Evolutionary conservation across 2,797 vertebrate genomes (phyloP).

Genomic region (Cynopterus sphinx): DNA sequence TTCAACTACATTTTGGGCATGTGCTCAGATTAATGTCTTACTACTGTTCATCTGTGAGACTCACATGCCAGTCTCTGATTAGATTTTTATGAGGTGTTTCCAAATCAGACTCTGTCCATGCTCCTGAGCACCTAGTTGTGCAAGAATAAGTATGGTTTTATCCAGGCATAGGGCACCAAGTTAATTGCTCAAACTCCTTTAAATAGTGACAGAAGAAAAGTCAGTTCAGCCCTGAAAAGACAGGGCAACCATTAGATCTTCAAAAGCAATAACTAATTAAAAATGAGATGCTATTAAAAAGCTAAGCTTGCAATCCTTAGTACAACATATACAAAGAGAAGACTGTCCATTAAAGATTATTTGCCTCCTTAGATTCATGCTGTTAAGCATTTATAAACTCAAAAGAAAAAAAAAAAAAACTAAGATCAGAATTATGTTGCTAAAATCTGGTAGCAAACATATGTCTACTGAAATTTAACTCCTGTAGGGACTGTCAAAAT

Average conservation of each 20-base stretch:
- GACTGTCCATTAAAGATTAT: constrained; percentile 77
- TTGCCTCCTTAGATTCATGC: constrained; percentile 69
- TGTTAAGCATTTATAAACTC: constrained; percentile 77
- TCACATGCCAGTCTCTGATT: neutral
- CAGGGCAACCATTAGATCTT: constrained; percentile 16
- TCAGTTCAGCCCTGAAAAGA: constrained; percentile 34
- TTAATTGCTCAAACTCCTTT: constrained; percentile 24
- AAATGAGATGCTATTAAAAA: constrained; percentile 51
- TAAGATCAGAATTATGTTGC: constrained; percentile 67
- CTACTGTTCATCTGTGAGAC: constrained; percentile 5
- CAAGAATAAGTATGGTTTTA: constrained; percentile 26
- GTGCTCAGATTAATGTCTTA: constrained; percentile 50
- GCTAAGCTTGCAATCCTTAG: constrained; percentile 61
- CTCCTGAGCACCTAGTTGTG: constrained; percentile 40
- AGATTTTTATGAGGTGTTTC: constrained; percentile 52
- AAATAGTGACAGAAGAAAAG: constrained; percentile 18
- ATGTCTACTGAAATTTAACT: constrained; percentile 51
- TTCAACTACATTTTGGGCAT: constrained; percentile 35
- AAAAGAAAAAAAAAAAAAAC: constrained; percentile 62
- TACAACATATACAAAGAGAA: constrained; percentile 67
- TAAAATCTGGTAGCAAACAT: constrained; percentile 64
- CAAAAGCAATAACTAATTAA: constrained; percentile 68
- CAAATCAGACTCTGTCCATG: neutral
- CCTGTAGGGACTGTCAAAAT: constrained; percentile 38
- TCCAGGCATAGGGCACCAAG: neutral